A percentile compares a stretch with the other conserved stretches of the same genome.
Evolutionary conservation across 2,797 vertebrate species (phyloP).

Genomic region (Myoxocephalus aenaeus): DNA sequence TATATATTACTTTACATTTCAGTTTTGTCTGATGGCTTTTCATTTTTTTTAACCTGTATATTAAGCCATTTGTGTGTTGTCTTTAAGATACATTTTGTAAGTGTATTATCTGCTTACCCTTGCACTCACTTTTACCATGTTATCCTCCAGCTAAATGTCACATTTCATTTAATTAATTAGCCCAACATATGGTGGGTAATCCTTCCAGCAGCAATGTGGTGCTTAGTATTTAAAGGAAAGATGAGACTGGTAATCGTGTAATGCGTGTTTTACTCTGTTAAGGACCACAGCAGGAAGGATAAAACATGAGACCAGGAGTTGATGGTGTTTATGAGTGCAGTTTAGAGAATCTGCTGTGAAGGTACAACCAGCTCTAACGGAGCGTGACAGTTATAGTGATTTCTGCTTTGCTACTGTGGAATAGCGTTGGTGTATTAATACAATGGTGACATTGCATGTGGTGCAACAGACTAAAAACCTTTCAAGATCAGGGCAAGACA

Average conservation of each 20-base stretch:
- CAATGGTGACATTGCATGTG: background rate
- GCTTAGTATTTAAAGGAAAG: slow-evolving; percentile 28
- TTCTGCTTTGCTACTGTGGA: background rate
- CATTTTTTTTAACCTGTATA: too few relatives aligned
- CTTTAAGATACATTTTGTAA: slow-evolving; percentile 15
- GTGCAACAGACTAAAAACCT: background rate
- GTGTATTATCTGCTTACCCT: background rate
- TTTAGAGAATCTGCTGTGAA: slow-evolving; percentile 2
- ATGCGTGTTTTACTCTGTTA: slow-evolving; percentile 26
- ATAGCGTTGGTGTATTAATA: background rate
- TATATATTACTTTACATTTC: background rate
- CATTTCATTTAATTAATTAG: slow-evolving; percentile 45
- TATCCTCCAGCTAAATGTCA: slow-evolving; percentile 44
- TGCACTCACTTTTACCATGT: background rate
- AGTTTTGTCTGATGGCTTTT: background rate
- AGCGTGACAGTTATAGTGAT: slow-evolving; percentile 26
- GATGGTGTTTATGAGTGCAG: slow-evolving; percentile 16
- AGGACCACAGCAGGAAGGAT: slow-evolving; percentile 16
- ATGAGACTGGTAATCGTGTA: slow-evolving; percentile 4
- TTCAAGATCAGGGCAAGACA: background rate
- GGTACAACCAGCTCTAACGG: slow-evolving; percentile 33
- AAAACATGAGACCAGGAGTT: slow-evolving; percentile 16
- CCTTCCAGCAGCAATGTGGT: slow-evolving; percentile 33
- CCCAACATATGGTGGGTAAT: slow-evolving; percentile 39
- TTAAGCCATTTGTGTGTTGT: background rate